Conservation (phyloP, 1,140 invertebrate species). For the Subanguina moxae region DNA sequence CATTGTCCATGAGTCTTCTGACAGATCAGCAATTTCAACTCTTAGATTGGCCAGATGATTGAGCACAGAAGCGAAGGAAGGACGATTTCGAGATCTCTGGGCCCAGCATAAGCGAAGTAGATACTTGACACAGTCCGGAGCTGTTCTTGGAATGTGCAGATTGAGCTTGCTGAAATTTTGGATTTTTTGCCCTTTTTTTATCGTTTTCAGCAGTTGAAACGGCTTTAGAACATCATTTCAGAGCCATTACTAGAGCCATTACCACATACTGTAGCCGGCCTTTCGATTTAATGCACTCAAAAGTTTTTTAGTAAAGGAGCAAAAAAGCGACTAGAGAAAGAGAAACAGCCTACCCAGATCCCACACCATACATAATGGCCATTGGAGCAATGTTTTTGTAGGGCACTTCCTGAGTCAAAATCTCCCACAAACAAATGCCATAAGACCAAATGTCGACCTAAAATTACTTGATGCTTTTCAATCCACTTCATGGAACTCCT, state of each 20-base stretch:
- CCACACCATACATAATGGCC: constrained; percentile 97
- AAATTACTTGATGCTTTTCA: neutral
- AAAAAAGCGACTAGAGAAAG: constrained; percentile 69
- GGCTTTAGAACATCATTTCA: too few relatives aligned
- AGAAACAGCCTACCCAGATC: constrained; percentile 77
- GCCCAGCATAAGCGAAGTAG: constrained; percentile 89
- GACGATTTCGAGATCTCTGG: constrained; percentile 81
- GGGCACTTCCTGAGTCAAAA: constrained; percentile 75
- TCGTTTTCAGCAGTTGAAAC: too few relatives aligned
- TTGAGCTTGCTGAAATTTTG: constrained; percentile 70
- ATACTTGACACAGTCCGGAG: constrained; percentile 73
- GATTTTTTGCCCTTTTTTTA: too few relatives aligned
- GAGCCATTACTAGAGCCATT: too few relatives aligned
- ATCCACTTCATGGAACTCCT: neutral
- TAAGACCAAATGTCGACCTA: constrained; percentile 80
- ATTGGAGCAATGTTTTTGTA: constrained; percentile 93
- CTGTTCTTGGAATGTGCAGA: constrained; percentile 81
- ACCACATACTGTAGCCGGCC: too few relatives aligned
- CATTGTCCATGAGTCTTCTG: constrained; percentile 44
- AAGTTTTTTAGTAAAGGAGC: too few relatives aligned
- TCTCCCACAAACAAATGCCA: constrained; percentile 63
- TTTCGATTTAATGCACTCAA: too few relatives aligned
- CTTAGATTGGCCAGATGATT: constrained; percentile 80
- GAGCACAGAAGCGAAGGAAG: constrained; percentile 86
- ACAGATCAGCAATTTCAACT: constrained; percentile 70